These are phyloP conservation scores for Drosophila nr. perissopoda DNA, from an alignment of 2,888 invertebrate genomes.

Conservation along the genomic window DNA sequence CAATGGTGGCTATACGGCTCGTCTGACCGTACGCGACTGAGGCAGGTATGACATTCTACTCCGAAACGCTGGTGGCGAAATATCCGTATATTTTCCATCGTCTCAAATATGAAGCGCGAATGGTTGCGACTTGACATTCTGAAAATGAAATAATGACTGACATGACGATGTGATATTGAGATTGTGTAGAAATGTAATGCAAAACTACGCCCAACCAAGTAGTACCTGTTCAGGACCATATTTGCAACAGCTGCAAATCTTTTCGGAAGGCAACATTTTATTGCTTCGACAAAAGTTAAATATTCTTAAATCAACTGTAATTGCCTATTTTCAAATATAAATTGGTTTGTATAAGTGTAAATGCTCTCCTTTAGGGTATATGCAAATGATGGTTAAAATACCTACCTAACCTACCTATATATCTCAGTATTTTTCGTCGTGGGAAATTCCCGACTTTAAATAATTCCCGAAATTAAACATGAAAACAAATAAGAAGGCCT, in stretches of 20 bases:
- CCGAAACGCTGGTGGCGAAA: constrained; percentile 43
- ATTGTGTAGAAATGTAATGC: constrained; percentile 16
- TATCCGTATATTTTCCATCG: constrained; percentile 16
- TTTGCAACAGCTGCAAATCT: neutral
- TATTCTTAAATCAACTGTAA: too few species aligned
- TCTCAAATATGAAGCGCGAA: constrained; percentile 51
- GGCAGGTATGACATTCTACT: constrained; percentile 53
- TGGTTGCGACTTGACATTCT: constrained; percentile 36
- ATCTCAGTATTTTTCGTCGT: neutral
- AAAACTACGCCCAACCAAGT: neutral
- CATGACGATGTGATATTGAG: neutral
- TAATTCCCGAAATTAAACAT: too few species aligned
- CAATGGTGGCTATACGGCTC: constrained; percentile 63
- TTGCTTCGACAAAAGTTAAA: neutral
- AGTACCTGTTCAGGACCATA: neutral
- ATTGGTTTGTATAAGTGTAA: too few species aligned
- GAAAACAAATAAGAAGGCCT: neutral
- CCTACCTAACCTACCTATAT: neutral
- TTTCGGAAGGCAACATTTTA: neutral
- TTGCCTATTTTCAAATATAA: too few species aligned
- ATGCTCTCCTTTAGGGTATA: neutral
- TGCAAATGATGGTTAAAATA: neutral
- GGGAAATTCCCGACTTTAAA: neutral
- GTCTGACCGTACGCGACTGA: constrained; percentile 28
- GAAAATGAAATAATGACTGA: constrained; percentile 9